phyloP scores from a whole-genome alignment of 2,888 invertebrate genomes.

The Dynastes grantii region DNA sequence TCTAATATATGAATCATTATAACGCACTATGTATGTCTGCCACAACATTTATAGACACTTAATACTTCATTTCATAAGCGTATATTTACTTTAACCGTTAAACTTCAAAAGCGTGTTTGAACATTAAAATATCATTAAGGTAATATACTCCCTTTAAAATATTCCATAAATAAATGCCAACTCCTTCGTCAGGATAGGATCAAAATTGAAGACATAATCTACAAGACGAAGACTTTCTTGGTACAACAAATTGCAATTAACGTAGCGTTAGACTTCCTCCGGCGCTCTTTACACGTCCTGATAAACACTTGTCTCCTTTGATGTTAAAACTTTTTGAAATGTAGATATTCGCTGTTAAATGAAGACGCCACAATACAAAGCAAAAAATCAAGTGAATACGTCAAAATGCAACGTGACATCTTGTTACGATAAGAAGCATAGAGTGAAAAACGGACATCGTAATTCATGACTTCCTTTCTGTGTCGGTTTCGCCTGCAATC shows the following conservation, averaged over 20 bases:
- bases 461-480: conserved; percentile 35
- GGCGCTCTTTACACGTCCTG: neutral
- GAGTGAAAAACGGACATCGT: conserved; percentile 1
- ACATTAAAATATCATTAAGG: neutral
- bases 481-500: conserved; percentile 30
- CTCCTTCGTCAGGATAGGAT: neutral
- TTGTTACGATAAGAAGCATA: conserved; percentile 11
- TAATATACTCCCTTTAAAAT: neutral
- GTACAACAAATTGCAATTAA: neutral
- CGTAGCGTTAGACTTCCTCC: neutral
- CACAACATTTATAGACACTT: no score
- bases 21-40: no score
- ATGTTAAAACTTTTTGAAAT: conserved; percentile 22
- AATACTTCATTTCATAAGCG: conserved; percentile 2
- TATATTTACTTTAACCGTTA: neutral
- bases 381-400: neutral
- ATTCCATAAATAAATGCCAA: neutral
- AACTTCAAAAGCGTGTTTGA: neutral
- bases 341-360: neutral
- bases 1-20: no score
- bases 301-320: conserved; percentile 24
- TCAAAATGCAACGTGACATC: conserved; percentile 25
- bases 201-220: neutral
- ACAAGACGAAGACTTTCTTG: no score
- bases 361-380: neutral